A percentile compares a stretch with the other conserved stretches of the same genome.
Evolutionary conservation across 2,113 vertebrate genomes (phyloP).

Genomic region (Lophura nycthemera): DNA sequence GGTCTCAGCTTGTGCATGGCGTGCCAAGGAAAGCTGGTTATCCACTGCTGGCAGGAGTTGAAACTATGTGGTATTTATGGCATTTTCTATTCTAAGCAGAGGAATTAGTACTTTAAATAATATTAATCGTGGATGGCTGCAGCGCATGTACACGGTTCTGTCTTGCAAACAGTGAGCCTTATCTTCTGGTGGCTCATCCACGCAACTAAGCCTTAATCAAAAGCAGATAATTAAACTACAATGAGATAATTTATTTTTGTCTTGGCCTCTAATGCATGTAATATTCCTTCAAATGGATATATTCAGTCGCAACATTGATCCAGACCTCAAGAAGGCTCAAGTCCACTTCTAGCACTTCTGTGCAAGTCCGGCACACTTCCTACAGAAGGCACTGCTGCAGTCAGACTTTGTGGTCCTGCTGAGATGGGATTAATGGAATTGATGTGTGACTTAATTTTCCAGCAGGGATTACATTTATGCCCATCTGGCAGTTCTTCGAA

Average conservation of each 20-base stretch:
- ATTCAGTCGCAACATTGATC: not conserved
- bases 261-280: not conserved
- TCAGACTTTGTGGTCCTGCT: not conserved
- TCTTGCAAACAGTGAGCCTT: not conserved
- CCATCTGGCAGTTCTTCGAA: not conserved
- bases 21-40: constrained; percentile 47
- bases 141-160: not conserved
- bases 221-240: not conserved
- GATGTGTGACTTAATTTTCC: not conserved
- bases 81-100: constrained; percentile 56
- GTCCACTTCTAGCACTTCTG: not conserved
- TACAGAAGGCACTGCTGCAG: not conserved
- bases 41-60: not conserved
- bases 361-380: not conserved
- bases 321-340: not conserved
- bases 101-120: constrained; percentile 37
- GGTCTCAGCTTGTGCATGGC: not conserved
- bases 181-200: not conserved
- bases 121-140: not conserved
- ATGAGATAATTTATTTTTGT: not conserved
- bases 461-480: not conserved
- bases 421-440: not conserved
- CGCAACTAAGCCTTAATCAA: not conserved
- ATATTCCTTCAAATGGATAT: not conserved
- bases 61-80: constrained; percentile 11